phyloP scores from a whole-genome alignment of 2,797 vertebrate species.

The Sebastes baramenuke region DNA sequence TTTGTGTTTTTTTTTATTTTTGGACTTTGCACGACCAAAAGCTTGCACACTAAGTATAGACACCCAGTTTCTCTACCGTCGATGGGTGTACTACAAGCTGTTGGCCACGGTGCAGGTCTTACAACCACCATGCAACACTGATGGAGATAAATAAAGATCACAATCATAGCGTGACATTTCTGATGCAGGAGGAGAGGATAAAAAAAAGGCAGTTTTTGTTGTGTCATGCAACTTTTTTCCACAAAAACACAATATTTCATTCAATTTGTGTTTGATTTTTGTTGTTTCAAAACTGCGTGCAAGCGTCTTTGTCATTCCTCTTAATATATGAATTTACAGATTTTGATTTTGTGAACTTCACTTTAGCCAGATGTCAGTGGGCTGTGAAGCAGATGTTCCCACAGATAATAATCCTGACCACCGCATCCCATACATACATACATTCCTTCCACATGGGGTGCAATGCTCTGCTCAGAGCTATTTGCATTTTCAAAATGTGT shows the following conservation, averaged over 20 bases:
- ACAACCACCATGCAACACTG: slow-evolving; percentile 16
- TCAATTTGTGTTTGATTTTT: not conserved
- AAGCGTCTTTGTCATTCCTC: not conserved
- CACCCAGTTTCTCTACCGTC: slow-evolving; percentile 3
- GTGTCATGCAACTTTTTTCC: not conserved
- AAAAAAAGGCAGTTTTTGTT: not conserved
- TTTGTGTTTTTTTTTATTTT: not conserved
- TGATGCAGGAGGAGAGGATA: not conserved
- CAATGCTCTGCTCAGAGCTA: not conserved
- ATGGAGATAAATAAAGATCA: slow-evolving; percentile 40
- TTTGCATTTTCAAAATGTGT: not conserved
- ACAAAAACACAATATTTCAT: not conserved
- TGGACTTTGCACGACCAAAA: not conserved
- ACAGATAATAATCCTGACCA: slow-evolving; percentile 1
- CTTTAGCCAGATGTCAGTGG: slow-evolving; percentile 3
- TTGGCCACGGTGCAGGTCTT: slow-evolving; percentile 44
- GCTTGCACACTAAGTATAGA: slow-evolving; percentile 16
- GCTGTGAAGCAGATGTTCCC: slow-evolving; percentile 25
- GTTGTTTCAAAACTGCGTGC: not conserved
- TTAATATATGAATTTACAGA: not conserved
- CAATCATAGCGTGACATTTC: not conserved
- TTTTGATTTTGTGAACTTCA: not conserved
- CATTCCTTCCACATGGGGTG: slow-evolving; percentile 7
- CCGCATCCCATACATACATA: slow-evolving; percentile 16
- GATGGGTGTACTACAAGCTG: slow-evolving; percentile 42